A percentile compares a stretch with the other conserved stretches of the same genome.
Evolutionary conservation across 2,888 invertebrate genomes (phyloP).

Genomic region (Pammene fasciana): DNA sequence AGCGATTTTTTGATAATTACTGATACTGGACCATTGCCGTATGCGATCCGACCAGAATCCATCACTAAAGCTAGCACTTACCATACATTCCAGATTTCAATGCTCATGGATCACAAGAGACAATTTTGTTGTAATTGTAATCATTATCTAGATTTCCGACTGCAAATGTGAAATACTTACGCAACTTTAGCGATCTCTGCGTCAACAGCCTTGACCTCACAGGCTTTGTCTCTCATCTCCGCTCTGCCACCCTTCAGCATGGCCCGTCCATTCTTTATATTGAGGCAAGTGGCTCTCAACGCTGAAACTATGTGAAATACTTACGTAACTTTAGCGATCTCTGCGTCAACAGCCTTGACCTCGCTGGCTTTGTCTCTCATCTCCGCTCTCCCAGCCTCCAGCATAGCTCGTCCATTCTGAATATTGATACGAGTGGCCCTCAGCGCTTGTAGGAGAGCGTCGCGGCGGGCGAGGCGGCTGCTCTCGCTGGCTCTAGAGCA

Average conservation of each 20-base stretch:
- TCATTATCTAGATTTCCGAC: too few species aligned
- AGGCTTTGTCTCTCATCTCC: constrained; percentile 9
- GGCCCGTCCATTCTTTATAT: constrained; percentile 29
- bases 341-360: constrained; percentile 26
- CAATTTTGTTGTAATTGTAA: too few species aligned
- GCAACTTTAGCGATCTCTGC: constrained; percentile 25
- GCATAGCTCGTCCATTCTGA: constrained; percentile 34
- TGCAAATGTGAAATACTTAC: neutral
- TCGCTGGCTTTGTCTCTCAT: constrained; percentile 22
- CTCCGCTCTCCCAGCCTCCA: constrained; percentile 16
- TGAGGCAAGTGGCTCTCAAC: constrained; percentile 46
- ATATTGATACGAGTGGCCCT: constrained; percentile 44
- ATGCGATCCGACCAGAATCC: too few species aligned
- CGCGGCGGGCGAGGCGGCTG: constrained; percentile 51
- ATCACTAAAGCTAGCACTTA: too few species aligned
- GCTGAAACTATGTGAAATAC: neutral
- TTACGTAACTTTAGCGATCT: constrained; percentile 20
- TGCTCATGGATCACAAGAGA: too few species aligned
- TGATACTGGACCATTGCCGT: too few species aligned
- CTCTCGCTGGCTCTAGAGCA: constrained; percentile 63
- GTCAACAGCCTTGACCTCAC: constrained; percentile 30
- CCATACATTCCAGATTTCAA: too few species aligned
- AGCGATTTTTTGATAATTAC: too few species aligned
- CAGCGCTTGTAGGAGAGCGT: constrained; percentile 49
- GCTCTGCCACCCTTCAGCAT: constrained; percentile 22